Evolutionary conservation across 2,113 vertebrate species (phyloP).

Genomic region (Campylomormyrus numenius): DNA sequence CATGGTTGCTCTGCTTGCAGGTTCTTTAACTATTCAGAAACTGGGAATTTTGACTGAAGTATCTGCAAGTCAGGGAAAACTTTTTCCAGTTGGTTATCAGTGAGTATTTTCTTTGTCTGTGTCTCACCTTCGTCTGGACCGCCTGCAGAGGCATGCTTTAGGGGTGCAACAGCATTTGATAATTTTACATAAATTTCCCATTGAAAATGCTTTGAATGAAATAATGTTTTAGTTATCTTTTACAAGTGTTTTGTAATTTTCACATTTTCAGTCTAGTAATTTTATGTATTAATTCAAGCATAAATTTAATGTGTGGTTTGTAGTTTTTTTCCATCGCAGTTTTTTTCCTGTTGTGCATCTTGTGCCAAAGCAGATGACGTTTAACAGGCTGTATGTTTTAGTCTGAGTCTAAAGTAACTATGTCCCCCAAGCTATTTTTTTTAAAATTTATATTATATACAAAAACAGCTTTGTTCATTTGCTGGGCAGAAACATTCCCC

Average conservation of each 20-base stretch:
- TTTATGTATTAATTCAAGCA: background rate
- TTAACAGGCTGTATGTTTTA: background rate
- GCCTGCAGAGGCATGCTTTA: background rate
- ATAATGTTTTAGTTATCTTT: background rate
- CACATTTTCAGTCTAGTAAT: background rate
- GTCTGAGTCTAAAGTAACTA: background rate
- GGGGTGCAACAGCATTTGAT: background rate
- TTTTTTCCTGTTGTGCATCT: no score
- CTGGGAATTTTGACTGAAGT: slow-evolving; percentile 77
- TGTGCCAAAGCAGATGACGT: background rate
- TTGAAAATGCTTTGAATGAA: background rate
- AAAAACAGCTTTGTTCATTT: background rate
- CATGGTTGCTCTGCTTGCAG: slow-evolving; percentile 41
- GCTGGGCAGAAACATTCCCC: background rate
- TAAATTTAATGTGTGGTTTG: background rate
- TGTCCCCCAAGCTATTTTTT: background rate
- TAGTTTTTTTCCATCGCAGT: background rate
- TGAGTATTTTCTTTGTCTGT: slow-evolving; percentile 50
- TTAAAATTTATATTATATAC: background rate
- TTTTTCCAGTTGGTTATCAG: slow-evolving; percentile 85
- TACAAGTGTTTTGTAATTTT: background rate
- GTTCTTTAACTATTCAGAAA: slow-evolving; percentile 76
- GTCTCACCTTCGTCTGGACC: background rate
- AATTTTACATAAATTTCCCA: background rate
- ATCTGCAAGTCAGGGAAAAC: slow-evolving; percentile 71